Base-by-base conservation (phyloP, 2,113 vertebrate genomes). In the Myiozetetes cayanensis region DNA sequence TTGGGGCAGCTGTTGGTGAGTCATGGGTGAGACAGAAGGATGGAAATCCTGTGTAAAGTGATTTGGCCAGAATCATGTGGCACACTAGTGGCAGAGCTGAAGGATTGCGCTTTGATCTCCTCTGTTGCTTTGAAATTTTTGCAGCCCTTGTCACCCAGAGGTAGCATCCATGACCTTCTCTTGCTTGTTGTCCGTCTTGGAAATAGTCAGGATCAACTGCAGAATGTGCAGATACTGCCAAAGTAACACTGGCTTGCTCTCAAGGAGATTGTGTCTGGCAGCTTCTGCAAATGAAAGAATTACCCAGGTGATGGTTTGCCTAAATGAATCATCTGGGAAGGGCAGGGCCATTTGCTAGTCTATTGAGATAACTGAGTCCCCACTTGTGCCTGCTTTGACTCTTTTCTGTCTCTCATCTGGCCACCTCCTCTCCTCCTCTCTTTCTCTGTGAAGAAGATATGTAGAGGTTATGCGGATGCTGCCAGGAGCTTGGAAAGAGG, bases 341-440 rank as follows among this genome's bases (percentile, higher is more conserved):
- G 12, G 9, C 35, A 63, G 41, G 16, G 37, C n/a, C 2, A 6
- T 71, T 68, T 75, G 25, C 13, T 68, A 6, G 43, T 52, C 17
- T 67, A 27, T 30, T 10, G 44, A 37, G 28, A 83, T 17, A 55
- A 35, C 11, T 58, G 46, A 86, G 18, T 30, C 25, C 28, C 28
- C 17, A 7, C 10, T 77, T 65, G 14, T 49, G 22, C n/a, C 11
- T 84, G 22, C n/a, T 49, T 82, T 81, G 33, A 17, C 13, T n/a
- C 23, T 55, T 61, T 8, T 19, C 22, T 52, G 3, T 65, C 39
- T 44, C 35, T 72, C 17, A 4, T 85, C 28, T 89, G 28, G 8
- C 37, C 30, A 18, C 18, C 6, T 52, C 22, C 31, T 50, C 27
- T 67, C 14, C 6, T 68, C 0, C 0, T 10, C 6, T 78, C 25